Evolutionary conservation across 2,113 vertebrate genomes (phyloP), one percentile per base, ranked within the genome.

Genomic region (Bombycilla garrulus): DNA sequence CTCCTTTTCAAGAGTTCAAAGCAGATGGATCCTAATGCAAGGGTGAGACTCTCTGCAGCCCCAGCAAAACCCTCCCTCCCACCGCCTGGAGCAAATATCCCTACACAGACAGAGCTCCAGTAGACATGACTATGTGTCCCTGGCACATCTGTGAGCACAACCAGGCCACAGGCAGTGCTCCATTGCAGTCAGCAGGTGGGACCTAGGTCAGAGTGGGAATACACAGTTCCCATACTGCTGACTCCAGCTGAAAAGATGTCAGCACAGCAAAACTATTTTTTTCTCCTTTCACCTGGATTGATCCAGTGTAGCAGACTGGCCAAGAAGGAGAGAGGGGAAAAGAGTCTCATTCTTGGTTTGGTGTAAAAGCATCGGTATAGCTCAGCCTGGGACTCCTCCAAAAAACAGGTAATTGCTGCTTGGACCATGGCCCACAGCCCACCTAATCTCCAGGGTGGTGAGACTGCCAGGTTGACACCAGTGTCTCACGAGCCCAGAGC

Each of bases 401-500:
- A 45, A 64, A 51, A 26, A 5, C 18, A 50, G 33, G 0, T 3
- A 44, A 54, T 3, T 61, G 38, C 56, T 67, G 71, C 61, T 7
- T 10, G 18, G 31, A 23, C 38, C 6, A 33, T 4, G 25, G 44
- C 14, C 47, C 14, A 66, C 89, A 58, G 44, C 38, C 36, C 42
- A 53, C 16, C 24, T 22, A 6, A 35, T 19, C 29, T 15, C 7
- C 2, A 1, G 26, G 7, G 18, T 70, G 54, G 21, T 5, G 22
- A 42, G 26, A 48, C n/a, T 2, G 11, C 48, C 69, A 1, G 1
- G 10, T 36, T 7, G 45, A 47, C 19, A 38, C 4, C 2, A 3
- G 15, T 15, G n/a, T 9, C 45, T 40, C 10, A n/a, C 0, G 0
- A 86, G 29, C 40, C 36, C 54, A 5, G n/a, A 12, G 3, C 44